Percentiles rank a stretch among this genome's conserved stretches.
These are phyloP conservation scores for Catalaphyllia jardinei DNA, from an alignment of 64 coral and sea anemone species.

Conservation along the genomic window DNA sequence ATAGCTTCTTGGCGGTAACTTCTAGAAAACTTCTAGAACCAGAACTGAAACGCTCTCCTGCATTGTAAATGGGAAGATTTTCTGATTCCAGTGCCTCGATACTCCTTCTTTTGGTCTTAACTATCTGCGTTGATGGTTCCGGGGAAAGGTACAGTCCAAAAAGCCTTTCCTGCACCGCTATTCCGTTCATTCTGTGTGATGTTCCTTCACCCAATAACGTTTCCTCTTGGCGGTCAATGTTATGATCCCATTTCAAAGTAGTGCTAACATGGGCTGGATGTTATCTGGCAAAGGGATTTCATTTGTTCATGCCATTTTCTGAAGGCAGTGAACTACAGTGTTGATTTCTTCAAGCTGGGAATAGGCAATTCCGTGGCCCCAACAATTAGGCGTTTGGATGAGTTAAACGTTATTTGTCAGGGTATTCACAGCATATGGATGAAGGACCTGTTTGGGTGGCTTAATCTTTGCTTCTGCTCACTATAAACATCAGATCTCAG, in stretches of 20 bases:
- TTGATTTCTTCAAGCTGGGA: slow-evolving; percentile 49
- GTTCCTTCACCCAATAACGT: slow-evolving; percentile 20
- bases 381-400: slow-evolving; percentile 32
- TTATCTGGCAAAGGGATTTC: slow-evolving; percentile 51
- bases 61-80: slow-evolving; percentile 21
- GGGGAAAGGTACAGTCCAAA: not conserved
- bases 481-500: slow-evolving; percentile 37
- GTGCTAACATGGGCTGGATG: slow-evolving; percentile 47
- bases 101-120: not conserved
- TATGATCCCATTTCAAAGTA: slow-evolving; percentile 39
- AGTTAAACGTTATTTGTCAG: slow-evolving; percentile 67
- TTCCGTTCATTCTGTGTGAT: slow-evolving; percentile 40
- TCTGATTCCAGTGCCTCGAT: not conserved
- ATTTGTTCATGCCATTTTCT: slow-evolving; percentile 46
- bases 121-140: not conserved
- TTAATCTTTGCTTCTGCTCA: slow-evolving; percentile 14
- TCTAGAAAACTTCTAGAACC: not conserved
- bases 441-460: slow-evolving; percentile 57
- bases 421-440: slow-evolving; percentile 67
- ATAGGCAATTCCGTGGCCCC: slow-evolving; percentile 44
- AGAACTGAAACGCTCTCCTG: not conserved
- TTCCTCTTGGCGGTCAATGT: slow-evolving; percentile 21
- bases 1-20: not conserved
- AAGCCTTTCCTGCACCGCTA: slow-evolving; percentile 38
- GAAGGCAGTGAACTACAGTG: slow-evolving; percentile 30